phyloP scores from a whole-genome alignment of 2,888 invertebrate genomes.

The Miltochrista miniata region DNA sequence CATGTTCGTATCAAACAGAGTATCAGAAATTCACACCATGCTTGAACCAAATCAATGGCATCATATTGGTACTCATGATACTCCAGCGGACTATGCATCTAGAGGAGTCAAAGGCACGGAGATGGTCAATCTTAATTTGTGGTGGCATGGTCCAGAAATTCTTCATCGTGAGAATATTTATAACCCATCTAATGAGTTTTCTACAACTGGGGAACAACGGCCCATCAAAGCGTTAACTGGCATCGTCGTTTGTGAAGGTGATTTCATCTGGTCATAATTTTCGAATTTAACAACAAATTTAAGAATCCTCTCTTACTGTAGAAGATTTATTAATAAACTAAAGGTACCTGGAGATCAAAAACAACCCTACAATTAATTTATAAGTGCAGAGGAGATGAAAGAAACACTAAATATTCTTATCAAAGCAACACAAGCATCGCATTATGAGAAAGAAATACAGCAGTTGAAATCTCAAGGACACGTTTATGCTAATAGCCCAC shows the following conservation, averaged over 20 bases:
- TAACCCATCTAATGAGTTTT: background rate
- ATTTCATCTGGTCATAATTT: slow-evolving; percentile 2
- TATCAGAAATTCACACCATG: slow-evolving; percentile 21
- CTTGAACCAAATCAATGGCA: slow-evolving; percentile 10
- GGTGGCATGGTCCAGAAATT: background rate
- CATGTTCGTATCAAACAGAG: slow-evolving; percentile 28
- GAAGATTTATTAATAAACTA: background rate
- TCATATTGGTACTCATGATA: background rate
- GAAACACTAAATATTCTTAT: background rate
- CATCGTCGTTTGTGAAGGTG: background rate
- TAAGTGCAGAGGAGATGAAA: background rate
- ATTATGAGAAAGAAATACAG: too few species aligned
- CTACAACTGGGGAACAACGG: background rate
- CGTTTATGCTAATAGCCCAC: too few species aligned
- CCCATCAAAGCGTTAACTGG: background rate
- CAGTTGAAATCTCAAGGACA: too few species aligned
- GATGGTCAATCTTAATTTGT: background rate
- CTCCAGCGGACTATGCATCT: background rate
- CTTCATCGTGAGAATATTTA: background rate
- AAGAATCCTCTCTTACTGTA: background rate
- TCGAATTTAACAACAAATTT: background rate
- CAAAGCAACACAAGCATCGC: too few species aligned
- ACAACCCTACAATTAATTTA: background rate
- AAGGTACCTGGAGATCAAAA: background rate
- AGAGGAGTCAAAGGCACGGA: background rate